Conservation (phyloP, 2,797 vertebrate species). For the Myotis daubentonii region DNA sequence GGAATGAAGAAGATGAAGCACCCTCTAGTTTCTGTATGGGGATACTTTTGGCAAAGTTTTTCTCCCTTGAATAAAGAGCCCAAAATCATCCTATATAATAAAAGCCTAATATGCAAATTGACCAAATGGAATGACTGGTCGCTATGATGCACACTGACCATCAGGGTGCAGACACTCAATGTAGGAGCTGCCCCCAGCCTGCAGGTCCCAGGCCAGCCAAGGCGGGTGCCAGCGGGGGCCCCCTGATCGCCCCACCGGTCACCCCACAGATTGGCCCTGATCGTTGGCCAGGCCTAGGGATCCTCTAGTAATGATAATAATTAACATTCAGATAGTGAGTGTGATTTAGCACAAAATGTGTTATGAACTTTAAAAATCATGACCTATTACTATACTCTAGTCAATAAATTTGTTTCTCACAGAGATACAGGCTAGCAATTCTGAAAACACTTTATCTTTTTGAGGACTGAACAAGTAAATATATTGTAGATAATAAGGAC, state of each 20-base stretch:
- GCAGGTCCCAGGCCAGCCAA: no score
- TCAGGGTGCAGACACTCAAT: no score
- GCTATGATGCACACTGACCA: no score
- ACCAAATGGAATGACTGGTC: no score
- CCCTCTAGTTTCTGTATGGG: neutral
- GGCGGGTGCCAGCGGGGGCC: no score
- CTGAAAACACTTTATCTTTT: neutral
- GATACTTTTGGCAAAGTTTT: neutral
- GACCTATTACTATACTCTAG: neutral
- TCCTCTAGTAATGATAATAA: neutral
- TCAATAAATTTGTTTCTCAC: slow-evolving; percentile 22
- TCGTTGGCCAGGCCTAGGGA: no score
- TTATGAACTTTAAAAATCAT: neutral
- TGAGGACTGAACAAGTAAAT: neutral
- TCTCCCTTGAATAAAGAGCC: neutral
- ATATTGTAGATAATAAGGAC: neutral
- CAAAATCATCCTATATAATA: neutral
- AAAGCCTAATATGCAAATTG: no score
- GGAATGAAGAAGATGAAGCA: neutral
- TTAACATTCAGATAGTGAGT: neutral
- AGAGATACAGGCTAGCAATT: neutral
- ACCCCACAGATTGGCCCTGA: no score
- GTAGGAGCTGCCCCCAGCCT: no score
- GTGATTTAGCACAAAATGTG: neutral
- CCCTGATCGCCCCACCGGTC: accelerated